Base-by-base conservation (phyloP, 1,140 invertebrate species). In the Chionoecetes opilio region DNA sequence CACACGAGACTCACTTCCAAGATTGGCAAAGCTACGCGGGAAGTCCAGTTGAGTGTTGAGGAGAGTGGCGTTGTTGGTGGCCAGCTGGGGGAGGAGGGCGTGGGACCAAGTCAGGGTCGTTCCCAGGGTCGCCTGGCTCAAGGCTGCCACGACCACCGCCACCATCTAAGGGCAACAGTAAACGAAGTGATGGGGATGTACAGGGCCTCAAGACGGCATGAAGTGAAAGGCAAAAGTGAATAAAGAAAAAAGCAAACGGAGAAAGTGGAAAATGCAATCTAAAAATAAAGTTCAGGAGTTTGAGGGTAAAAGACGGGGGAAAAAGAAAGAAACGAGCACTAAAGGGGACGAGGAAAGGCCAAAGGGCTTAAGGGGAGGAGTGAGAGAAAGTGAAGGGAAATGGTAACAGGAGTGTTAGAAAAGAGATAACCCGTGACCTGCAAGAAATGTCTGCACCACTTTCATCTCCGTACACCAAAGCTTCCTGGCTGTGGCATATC, bases 311-410 rank as follows among this genome's bases (percentile, higher is more conserved):
- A n/a, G 63, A 75, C n/a, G 21, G 1, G 6, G 63, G 63, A 21
- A 21, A 75, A 5, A 75, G n/a, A 2, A 75, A 21, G n/a, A 26
- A 75, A 75, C n/a, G n/a, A 75, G n/a, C n/a, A 53, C 46, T 53
- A 53, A 53, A n/a, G 46, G 46, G 46, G 11, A 17, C 46, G 46
- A 53, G 63, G 63, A n/a, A 75, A 75, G n/a, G n/a, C 26, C 26
- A 75, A 75, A 2, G 63, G n/a, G n/a, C 21, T 75, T n/a, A 75
- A 75, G 63, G 8, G n/a, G n/a, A 75, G 11, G 63, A 26, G n/a
- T 75, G 63, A 75, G 63, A n/a, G 63, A 26, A n/a, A 75, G n/a
- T 75, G 63, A 75, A 75, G n/a, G 63, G 63, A 75, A 75, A 21
- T 75, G 63, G 63, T n/a, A 75, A 2, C 63, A n/a, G 11, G 0